phyloP scores from a whole-genome alignment of 2,888 invertebrate species.

The Ophioninae sp. region DNA sequence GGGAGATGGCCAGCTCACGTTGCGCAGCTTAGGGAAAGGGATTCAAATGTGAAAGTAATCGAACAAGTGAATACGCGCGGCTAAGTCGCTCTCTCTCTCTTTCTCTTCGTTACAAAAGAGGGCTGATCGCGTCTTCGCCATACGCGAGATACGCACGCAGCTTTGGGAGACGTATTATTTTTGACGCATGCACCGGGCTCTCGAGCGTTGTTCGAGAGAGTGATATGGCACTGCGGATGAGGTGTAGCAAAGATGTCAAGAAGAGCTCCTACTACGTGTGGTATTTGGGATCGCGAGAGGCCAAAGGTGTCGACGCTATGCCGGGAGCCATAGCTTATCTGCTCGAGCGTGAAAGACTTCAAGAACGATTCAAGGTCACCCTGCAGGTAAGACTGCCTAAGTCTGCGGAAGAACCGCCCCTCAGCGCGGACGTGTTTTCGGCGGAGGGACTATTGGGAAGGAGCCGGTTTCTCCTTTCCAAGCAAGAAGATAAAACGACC shows the following conservation, averaged over 20 bases:
- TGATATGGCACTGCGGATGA: slow-evolving; percentile 89
- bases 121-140: no score
- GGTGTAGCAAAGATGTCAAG: slow-evolving; percentile 90
- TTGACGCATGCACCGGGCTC: slow-evolving; percentile 26
- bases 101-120: not conserved
- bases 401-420: slow-evolving; percentile 10
- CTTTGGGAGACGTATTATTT: not conserved
- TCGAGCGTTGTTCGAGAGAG: slow-evolving; percentile 72
- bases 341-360: slow-evolving; percentile 91
- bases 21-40: slow-evolving; percentile 15
- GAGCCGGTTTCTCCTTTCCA: slow-evolving; percentile 53
- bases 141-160: no score
- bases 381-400: slow-evolving; percentile 84
- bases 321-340: slow-evolving; percentile 92
- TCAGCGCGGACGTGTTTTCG: slow-evolving; percentile 22
- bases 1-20: slow-evolving; percentile 27
- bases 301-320: slow-evolving; percentile 93
- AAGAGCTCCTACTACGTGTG: slow-evolving; percentile 96
- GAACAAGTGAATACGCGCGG: slow-evolving; percentile 49
- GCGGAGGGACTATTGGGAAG: not conserved
- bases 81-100: not conserved
- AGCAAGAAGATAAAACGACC: not conserved
- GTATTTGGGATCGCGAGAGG: slow-evolving; percentile 98
- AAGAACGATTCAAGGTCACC: slow-evolving; percentile 95
- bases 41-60: slow-evolving; percentile 75